A percentile compares a stretch with the other conserved stretches of the same genome.
Evolutionary conservation across 2,113 vertebrate species (phyloP).

Genomic region (Cervus canadensis): DNA sequence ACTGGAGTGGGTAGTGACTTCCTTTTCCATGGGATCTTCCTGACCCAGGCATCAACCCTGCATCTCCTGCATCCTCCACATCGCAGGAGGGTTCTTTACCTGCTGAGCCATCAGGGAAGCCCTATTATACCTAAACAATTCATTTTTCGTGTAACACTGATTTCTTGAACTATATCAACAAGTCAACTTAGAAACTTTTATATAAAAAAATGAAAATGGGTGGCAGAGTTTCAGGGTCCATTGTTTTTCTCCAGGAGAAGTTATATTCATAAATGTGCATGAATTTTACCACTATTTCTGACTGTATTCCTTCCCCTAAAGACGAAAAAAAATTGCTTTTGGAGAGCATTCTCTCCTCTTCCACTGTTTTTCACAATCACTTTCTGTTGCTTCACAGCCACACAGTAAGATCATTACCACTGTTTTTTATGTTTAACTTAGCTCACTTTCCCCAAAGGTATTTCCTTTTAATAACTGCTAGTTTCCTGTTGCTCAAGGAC

Average conservation of each 20-base stretch:
- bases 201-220: neutral
- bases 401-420: neutral
- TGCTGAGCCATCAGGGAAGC: neutral
- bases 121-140: neutral
- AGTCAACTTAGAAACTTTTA: neutral
- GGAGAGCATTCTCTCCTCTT: neutral
- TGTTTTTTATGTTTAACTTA: neutral
- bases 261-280: neutral
- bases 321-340: neutral
- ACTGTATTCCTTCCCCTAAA: neutral
- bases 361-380: neutral
- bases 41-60: neutral
- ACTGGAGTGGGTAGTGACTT: neutral
- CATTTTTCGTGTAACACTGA: neutral
- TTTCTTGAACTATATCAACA: constrained; percentile 26
- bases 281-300: neutral
- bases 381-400: neutral
- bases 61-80: neutral
- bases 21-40: neutral
- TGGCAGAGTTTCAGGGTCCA: neutral
- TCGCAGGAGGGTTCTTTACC: neutral
- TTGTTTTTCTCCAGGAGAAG: neutral
- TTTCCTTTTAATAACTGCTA: neutral
- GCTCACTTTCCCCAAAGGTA: neutral
- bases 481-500: neutral